These are phyloP conservation scores for Malacoraja senta DNA, from an alignment of 2,797 vertebrate species.

Conservation along the genomic window DNA sequence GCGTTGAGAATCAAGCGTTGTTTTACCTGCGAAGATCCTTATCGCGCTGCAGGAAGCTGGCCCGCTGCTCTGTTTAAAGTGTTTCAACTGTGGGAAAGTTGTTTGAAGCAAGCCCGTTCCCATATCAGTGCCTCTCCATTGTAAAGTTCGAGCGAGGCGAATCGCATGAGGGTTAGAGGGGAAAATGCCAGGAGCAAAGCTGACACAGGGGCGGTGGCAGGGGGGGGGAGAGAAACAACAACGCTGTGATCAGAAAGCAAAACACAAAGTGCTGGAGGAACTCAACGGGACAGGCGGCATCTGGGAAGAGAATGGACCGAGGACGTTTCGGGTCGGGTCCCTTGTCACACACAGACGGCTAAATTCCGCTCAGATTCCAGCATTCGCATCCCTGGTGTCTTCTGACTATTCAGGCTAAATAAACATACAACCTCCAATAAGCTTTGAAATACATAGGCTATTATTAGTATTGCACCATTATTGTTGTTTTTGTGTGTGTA, in stretches of 20 bases:
- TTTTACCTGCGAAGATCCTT: conserved; percentile 47
- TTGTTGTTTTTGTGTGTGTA: too few species aligned
- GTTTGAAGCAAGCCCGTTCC: conserved; percentile 48
- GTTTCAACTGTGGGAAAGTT: conserved; percentile 46
- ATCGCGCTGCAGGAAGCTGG: conserved; percentile 50
- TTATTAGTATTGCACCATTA: too few species aligned
- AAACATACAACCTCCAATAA: too few species aligned
- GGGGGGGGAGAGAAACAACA: conserved; percentile 32
- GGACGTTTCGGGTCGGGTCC: too few species aligned
- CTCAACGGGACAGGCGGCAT: too few species aligned
- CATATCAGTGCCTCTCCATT: not conserved
- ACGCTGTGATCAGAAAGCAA: not conserved
- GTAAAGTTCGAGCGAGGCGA: not conserved
- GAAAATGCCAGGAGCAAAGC: not conserved
- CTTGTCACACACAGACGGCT: too few species aligned
- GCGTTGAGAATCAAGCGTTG: conserved; percentile 45
- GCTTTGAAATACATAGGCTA: too few species aligned
- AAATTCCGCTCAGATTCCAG: too few species aligned
- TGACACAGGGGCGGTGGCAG: not conserved
- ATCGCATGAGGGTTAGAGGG: conserved; percentile 1
- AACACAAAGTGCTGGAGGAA: too few species aligned
- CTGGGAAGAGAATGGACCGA: too few species aligned
- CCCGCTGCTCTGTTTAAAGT: conserved; percentile 42
- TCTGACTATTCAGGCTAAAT: too few species aligned
- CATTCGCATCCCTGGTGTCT: too few species aligned